A percentile compares a stretch with the other conserved stretches of the same genome.
phyloP scores from a whole-genome alignment of 2,797 vertebrate species.

The Crocidura indochinensis region DNA sequence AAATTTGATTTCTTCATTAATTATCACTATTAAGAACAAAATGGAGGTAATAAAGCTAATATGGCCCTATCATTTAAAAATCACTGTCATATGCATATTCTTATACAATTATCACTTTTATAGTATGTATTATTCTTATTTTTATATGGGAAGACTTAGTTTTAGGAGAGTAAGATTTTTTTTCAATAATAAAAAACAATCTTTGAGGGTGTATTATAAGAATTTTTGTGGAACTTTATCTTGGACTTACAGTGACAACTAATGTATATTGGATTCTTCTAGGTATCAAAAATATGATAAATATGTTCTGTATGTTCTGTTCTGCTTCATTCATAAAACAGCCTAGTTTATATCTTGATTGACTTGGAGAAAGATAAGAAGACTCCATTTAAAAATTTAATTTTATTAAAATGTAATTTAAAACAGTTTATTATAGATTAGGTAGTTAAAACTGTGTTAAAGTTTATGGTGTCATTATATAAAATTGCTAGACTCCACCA shows the following conservation, averaged over 20 bases:
- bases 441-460: too few species aligned
- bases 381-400: not conserved
- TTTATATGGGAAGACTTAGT: not conserved
- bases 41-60: not conserved
- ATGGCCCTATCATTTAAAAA: not conserved
- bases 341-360: not conserved
- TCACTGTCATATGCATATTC: not conserved
- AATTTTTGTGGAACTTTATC: not conserved
- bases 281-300: not conserved
- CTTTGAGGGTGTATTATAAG: not conserved
- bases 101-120: conserved; percentile 29
- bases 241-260: not conserved
- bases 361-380: not conserved
- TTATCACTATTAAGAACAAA: not conserved
- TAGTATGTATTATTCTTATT: not conserved
- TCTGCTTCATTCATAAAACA: not conserved
- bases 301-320: not conserved
- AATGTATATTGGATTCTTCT: not conserved
- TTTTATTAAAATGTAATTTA: too few species aligned
- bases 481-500: too few species aligned
- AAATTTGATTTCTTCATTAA: not conserved
- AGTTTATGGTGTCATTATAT: too few species aligned
- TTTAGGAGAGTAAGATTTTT: not conserved
- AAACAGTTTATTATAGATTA: too few species aligned
- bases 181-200: too few species aligned